Percentiles rank a stretch among this genome's conserved stretches.
These are phyloP conservation scores for Gymnodraco acuticeps DNA, from an alignment of 2,797 vertebrate species.

Conservation along the genomic window DNA sequence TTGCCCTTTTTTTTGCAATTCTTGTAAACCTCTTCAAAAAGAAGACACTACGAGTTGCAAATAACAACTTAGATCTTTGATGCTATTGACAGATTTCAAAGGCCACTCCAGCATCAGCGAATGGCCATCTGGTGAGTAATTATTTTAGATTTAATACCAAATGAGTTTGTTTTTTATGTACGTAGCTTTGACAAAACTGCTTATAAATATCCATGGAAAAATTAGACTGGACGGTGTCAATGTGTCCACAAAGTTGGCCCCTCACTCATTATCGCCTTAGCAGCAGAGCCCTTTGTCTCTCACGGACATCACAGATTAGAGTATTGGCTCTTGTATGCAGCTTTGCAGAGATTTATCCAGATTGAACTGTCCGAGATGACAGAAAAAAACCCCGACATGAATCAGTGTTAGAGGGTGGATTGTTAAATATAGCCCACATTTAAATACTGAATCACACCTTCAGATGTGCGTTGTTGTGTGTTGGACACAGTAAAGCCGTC, in stretches of 20 bases:
- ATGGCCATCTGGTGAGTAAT: constrained; percentile 26
- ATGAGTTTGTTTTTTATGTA: constrained; percentile 21
- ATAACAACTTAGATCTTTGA: constrained; percentile 39
- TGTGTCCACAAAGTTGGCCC: constrained; percentile 48
- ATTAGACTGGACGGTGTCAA: constrained; percentile 27
- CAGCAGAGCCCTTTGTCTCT: constrained; percentile 65
- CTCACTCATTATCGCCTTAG: constrained; percentile 67
- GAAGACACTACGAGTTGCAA: constrained; percentile 15
- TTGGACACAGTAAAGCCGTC: not conserved
- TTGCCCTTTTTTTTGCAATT: constrained; percentile 49
- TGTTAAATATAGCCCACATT: constrained; percentile 31
- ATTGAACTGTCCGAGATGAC: constrained; percentile 54
- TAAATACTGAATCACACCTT: constrained; percentile 49
- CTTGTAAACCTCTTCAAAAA: constrained; percentile 43
- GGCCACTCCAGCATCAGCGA: constrained; percentile 2
- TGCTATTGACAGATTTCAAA: constrained; percentile 28
- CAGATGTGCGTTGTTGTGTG: constrained; percentile 7
- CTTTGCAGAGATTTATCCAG: constrained; percentile 65
- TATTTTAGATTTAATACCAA: constrained; percentile 22
- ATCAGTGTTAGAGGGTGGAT: constrained; percentile 26
- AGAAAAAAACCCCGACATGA: constrained; percentile 24
- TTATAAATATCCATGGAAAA: constrained; percentile 43
- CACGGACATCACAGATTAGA: constrained; percentile 74
- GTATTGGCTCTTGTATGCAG: constrained; percentile 68
- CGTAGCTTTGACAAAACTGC: constrained; percentile 9